Base-by-base conservation (phyloP, 2,797 vertebrate genomes). In the Bufotes viridis region DNA sequence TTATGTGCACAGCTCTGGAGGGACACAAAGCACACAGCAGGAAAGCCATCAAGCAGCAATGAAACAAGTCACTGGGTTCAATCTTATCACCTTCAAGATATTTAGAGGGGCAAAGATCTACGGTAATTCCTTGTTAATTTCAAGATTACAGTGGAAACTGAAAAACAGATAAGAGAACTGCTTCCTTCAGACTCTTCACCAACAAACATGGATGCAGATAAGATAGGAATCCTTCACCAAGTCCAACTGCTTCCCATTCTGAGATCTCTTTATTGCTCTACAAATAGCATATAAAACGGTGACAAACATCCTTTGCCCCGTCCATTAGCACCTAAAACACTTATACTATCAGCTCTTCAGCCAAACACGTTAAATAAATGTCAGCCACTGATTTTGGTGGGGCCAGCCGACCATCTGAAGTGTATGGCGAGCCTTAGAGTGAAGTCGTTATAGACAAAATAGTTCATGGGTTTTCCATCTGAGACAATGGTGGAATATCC, bases 41-140 rank as follows among this genome's bases (percentile, higher is more conserved):
- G n/a, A 20, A 24, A 78, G 17, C 29, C 18, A 6, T 84, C 17
- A 87, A 22, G 7, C 24, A 51, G 76, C 51, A 15, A 76, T 9
- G 22, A 55, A 26, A 69, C 0, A 82, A 67, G 86, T 87, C 72
- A 82, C 13, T 75, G 49, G n/a, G 76, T 81, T 72, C 75, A 60
- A 12, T 63, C 75, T 84, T 88, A 88, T 88, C 82, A 80, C 15
- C 22, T 80, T 24, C 3, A 24, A 22, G 61, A 29, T 67, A 22
- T 78, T 61, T 24, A 80, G 49, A 82, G 65, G 82, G 57, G 78
- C 87, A 84, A 84, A 88, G 87, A 83, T 85, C 83, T 85, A 85
- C 24, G 55, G 67, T 74, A 81, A 76, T 55, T 81, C 78, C 79
- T 86, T 34, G 26, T 18, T 6, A 86, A 86, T 60, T 53, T 60